Conservation (phyloP, 2,888 invertebrate genomes). For the Lasius platythorax region DNA sequence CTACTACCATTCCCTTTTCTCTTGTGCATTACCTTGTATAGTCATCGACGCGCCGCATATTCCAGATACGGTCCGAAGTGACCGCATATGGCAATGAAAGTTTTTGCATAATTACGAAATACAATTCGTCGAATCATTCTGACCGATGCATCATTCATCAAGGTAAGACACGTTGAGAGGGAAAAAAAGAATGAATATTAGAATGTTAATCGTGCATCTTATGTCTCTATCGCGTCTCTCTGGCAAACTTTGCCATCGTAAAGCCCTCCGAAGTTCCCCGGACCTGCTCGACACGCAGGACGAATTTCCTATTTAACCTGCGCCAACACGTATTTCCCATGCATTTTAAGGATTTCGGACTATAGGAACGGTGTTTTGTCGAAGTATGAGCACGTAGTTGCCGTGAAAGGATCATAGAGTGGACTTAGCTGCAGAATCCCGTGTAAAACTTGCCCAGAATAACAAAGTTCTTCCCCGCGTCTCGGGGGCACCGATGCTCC, state of each 20-base stretch:
- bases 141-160: slow-evolving; percentile 20
- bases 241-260: slow-evolving; percentile 55
- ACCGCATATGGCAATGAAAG: slow-evolving; percentile 47
- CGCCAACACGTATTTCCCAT: slow-evolving; percentile 83
- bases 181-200: slow-evolving; percentile 2
- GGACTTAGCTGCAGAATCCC: slow-evolving; percentile 84
- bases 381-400: slow-evolving; percentile 85
- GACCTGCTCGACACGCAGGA: slow-evolving; percentile 70
- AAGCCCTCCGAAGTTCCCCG: slow-evolving; percentile 62
- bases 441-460: slow-evolving; percentile 85
- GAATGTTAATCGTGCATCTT: slow-evolving; percentile 44
- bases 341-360: slow-evolving; percentile 84
- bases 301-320: slow-evolving; percentile 79
- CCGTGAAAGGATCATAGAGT: slow-evolving; percentile 85
- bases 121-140: slow-evolving; percentile 33
- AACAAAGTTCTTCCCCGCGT: slow-evolving; percentile 79
- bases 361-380: slow-evolving; percentile 81
- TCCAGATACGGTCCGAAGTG: background rate
- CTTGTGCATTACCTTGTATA: slow-evolving; percentile 38
- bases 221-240: slow-evolving; percentile 36
- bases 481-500: slow-evolving; percentile 55
- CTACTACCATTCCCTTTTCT: slow-evolving; percentile 1
- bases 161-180: background rate
- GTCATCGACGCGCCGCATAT: slow-evolving; percentile 36
- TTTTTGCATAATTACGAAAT: slow-evolving; percentile 43